A percentile compares a stretch with the other conserved stretches of the same genome.
Evolutionary conservation across 2,888 invertebrate genomes (phyloP).

Genomic region (Drosophila colorata): DNA sequence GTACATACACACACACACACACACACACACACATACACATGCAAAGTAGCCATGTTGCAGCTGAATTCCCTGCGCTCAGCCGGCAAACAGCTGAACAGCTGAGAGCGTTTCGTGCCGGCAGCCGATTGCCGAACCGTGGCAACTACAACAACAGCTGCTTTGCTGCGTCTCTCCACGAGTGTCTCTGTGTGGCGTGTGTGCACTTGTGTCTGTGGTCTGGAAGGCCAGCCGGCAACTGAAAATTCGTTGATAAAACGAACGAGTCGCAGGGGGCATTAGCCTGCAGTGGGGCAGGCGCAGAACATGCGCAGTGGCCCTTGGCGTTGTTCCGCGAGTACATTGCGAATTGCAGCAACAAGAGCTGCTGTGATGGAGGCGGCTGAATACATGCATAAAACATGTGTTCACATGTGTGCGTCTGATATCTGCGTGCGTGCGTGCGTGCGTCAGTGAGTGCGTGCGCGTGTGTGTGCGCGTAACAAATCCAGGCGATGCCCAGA

Average conservation of each 20-base stretch:
- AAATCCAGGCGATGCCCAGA: constrained; percentile 48
- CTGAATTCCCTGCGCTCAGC: constrained; percentile 67
- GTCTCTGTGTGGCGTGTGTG: background rate
- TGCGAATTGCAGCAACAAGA: constrained; percentile 31
- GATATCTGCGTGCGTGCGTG: background rate
- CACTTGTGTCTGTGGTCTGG: constrained; percentile 39
- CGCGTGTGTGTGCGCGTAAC: background rate
- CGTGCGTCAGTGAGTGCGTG: background rate
- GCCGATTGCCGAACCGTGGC: constrained; percentile 46
- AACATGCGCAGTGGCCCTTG: constrained; percentile 60
- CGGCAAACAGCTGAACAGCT: constrained; percentile 68
- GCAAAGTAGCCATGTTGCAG: constrained; percentile 71
- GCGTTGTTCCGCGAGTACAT: constrained; percentile 13
- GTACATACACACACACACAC: constrained; percentile 15
- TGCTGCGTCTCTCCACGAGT: constrained; percentile 25
- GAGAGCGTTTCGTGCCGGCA: constrained; percentile 54
- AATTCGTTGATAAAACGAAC: constrained; percentile 25
- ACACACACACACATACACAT: constrained; percentile 33
- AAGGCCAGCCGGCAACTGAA: constrained; percentile 46
- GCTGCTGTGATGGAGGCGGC: constrained; percentile 41
- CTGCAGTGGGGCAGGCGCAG: constrained; percentile 40
- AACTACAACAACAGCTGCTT: constrained; percentile 76
- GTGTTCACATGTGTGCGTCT: background rate
- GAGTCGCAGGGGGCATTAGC: constrained; percentile 5
- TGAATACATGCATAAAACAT: constrained; percentile 16